Base-by-base conservation (phyloP, 2,113 vertebrate genomes). In the Carassius auratus region DNA sequence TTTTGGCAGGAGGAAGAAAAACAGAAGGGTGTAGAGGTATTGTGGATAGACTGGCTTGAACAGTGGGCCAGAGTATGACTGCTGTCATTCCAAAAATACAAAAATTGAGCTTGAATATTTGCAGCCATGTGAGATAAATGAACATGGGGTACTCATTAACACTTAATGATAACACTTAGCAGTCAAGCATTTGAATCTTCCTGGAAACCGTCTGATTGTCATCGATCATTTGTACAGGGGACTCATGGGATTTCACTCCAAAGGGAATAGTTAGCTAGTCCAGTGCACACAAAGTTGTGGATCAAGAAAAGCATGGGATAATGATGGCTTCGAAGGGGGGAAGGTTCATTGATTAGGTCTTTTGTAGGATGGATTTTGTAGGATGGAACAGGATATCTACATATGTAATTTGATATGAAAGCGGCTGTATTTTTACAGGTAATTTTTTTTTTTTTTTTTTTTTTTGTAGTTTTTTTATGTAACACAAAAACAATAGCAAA, bases 1-100 rank as follows among this genome's bases (percentile, higher is more conserved):
- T 59, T 89, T 85, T 87, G 88, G 80, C 88, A 85, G 78, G 48
- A 73, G 3, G 66, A 64, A 81, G 74, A 85, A 79, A 86, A 83
- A 83, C 48, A 77, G 64, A 86, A 52, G 81, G 26, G 66, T 76
- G 73, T 50, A 76, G 61, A 75, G 84, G 66, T 73, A 45, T 55
- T 45, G 48, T 74, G 81, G 69, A 84, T 76, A 83, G 57, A 62
- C 55, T 66, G 62, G 79, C 79, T 83, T 45, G 61, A 81, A 81
- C 21, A 5, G 48, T 77, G 61, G 83, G 83, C 26, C 48, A 45
- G 73, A 30, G 33, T 68, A 50, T 77, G 45, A 30, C 45, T 68
- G 30, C 68, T 86, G 33, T 83, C 50, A 77, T 69, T 71, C n/a
- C 21, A 69, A 77, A 59, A 75, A 7, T 4, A 55, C 23, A 23